Conservation (phyloP, 2,113 vertebrate species). For the Castor canadensis region DNA sequence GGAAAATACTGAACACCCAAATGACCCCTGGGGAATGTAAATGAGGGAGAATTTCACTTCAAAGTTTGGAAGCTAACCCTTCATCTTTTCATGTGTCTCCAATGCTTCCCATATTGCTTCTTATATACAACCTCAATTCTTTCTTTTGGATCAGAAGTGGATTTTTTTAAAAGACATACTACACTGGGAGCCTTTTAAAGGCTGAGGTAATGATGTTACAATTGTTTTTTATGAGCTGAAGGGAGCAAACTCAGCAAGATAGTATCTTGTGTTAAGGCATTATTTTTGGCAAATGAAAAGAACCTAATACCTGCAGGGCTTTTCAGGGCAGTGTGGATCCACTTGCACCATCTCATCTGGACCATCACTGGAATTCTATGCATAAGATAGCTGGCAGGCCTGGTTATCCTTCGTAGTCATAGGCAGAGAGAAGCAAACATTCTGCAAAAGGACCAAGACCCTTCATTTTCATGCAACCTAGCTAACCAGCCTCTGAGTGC, state of each 20-base stretch:
- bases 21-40: not conserved
- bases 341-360: not conserved
- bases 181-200: not conserved
- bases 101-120: not conserved
- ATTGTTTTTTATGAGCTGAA: not conserved
- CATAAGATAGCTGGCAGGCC: not conserved
- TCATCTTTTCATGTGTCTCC: conserved; percentile 29
- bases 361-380: not conserved
- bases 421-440: not conserved
- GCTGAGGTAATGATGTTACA: not conserved
- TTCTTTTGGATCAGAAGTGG: not conserved
- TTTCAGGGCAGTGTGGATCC: not conserved
- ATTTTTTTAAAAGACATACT: not conserved
- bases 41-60: conserved; percentile 16
- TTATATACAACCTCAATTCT: not conserved
- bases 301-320: too few species aligned
- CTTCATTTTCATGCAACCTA: not conserved
- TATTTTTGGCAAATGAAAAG: not conserved
- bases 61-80: not conserved
- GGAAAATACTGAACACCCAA: conserved; percentile 18
- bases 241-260: not conserved
- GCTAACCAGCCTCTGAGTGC: not conserved
- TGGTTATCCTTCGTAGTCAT: not conserved
- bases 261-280: not conserved
- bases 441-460: not conserved